Base-by-base conservation (phyloP, 2,797 vertebrate species). In the Leucoraja ocellata region DNA sequence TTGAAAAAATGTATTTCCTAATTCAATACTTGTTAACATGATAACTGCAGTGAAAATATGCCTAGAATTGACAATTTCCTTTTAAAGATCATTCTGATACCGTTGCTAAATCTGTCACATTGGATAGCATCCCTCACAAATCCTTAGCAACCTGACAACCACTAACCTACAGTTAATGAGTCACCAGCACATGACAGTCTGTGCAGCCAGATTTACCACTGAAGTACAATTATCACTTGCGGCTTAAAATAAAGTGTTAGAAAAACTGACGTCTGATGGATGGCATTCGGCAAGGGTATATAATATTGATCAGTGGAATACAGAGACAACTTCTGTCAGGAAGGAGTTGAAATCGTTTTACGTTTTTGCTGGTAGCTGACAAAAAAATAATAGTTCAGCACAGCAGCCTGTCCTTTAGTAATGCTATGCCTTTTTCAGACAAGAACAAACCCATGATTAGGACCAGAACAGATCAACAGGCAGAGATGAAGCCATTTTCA, bases 121-220 rank as follows among this genome's bases (percentile, higher is more conserved):
- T 6, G 74, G 71, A 74, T 54, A 74, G 23, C 71, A 76, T 74
- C 36, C 16, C 88, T 54, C n/a, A 11, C 28, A 92, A 92, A 73
- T 21, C 90, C 71, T 92, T 76, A 92, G 90, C 90, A 92, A 92
- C 71, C 71, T 92, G 73, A 28, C 90, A 76, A 76, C 90, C 46
- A 92, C 76, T 7, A 74, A 54, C 46, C 71, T 76, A 36, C 71
- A 92, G 4, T 21, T n/a, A 74, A 54, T 91, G 90, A 54, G 39
- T 54, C 46, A 39, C 8, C 68, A 73, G 71, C 88, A 54, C 39
- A 25, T 91, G 88, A 25, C 14, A 74, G 36, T 73, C 36, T 91
- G 65, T 25, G 76, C 25, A 54, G 39, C 13, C 39, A 74, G 71
- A 54, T 91, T 91, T 73, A 18, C 36, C 32, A 71, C 36, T 25